Evolutionary conservation across 2,113 vertebrate species (phyloP), one percentile per base, ranked within the genome.

Genomic region (Otus sunia): DNA sequence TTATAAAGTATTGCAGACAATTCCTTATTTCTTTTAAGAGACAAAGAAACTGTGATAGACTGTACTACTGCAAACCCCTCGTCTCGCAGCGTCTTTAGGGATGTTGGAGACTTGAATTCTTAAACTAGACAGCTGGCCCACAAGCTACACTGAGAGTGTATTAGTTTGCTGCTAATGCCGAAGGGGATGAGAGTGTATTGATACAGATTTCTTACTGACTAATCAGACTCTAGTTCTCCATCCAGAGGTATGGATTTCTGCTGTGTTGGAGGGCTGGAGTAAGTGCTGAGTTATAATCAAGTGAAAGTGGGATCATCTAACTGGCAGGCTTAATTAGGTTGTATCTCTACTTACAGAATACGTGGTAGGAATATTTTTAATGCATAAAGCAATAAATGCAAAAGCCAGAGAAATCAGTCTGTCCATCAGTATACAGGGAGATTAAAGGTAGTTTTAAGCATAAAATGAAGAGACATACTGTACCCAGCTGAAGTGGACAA

Each of bases 181-280:
- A 39, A 78, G 84, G 47, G 77, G 19, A 5, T 39, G 50, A 77
- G 83, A 81, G 37, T 77, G 56, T 81, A 72, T 87, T 81, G 91
- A 75, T 87, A 87, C 47, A 77, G 56, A 74, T 94, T 96, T 89
- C 52, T 55, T 92, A 94, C 37, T 92, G 90, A 90, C 69, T 86
- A 53, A 87, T 72, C 52, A 88, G 64, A 47, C 74, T 89, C 16
- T 47, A 58, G 58, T 64, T 10, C 64, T 53, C 36, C 4, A 6
- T 95, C 39, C 80, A 88, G 67, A 81, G 34, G 25, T 62, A 76
- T 85, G 74, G 90, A 97, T 96, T 96, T 95, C 49, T 92, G 52
- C 68, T 56, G n/a, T 67, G 37, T 85, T 81, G 56, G 62, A 95
- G n/a, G 55, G 56, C 59, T 87, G 55, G n/a, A 94, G 32, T 74